phyloP scores from a whole-genome alignment of 2,113 vertebrate genomes.

The Pogonocichla stellata region DNA sequence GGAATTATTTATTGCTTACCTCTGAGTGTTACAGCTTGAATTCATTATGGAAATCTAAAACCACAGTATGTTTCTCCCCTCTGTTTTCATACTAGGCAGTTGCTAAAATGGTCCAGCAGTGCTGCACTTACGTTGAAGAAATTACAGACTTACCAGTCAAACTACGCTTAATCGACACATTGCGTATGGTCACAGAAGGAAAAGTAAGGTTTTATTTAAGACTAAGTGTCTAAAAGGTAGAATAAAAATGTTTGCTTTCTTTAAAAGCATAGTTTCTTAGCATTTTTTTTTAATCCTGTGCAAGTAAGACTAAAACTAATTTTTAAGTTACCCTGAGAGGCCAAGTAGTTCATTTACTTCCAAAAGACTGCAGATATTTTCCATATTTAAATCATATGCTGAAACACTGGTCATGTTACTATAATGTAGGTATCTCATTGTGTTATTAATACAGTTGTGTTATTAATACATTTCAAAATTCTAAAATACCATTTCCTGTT shows the following conservation, averaged over 20 bases:
- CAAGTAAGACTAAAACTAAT: neutral
- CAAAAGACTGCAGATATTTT: neutral
- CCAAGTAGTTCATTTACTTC: neutral
- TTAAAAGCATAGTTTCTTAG: neutral
- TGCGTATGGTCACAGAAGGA: constrained; percentile 95
- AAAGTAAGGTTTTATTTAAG: constrained; percentile 82
- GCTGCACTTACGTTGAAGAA: constrained; percentile 92
- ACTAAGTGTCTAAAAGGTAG: neutral
- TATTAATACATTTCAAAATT: neutral
- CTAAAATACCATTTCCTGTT: neutral
- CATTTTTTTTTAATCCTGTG: neutral
- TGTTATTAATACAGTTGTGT: neutral
- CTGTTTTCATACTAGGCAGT: constrained; percentile 83
- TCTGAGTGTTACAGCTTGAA: neutral
- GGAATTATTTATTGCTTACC: neutral
- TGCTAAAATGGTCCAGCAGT: constrained; percentile 99
- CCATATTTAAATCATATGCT: neutral
- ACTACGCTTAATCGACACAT: constrained; percentile 92
- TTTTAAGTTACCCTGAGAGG: neutral
- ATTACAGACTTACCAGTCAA: constrained; percentile 90
- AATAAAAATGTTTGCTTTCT: constrained; percentile 9
- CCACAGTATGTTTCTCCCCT: neutral
- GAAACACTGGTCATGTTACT: neutral
- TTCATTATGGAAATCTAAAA: neutral
- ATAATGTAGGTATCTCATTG: neutral